These are phyloP conservation scores for Nasonia vitripennis DNA, from an alignment of 1,140 invertebrate genomes.

Conservation along the genomic window DNA sequence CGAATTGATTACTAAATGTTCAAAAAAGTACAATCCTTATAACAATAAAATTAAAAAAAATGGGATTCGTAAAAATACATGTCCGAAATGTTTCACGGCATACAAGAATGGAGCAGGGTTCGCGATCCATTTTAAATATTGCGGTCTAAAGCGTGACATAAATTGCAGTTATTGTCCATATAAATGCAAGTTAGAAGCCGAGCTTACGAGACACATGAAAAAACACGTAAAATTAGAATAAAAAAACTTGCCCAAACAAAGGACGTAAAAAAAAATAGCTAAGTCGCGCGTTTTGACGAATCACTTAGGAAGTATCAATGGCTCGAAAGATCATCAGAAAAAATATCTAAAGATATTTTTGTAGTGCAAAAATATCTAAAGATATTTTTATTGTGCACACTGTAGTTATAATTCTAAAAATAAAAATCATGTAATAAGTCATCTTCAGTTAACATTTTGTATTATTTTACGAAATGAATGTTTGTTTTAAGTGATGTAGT, in stretches of 20 bases:
- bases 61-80: background rate
- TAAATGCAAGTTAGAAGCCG: background rate
- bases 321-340: too few relatives aligned
- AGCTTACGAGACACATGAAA: background rate
- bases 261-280: background rate
- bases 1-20: too few relatives aligned
- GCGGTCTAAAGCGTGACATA: background rate
- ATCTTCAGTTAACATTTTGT: background rate
- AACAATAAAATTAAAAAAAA: background rate
- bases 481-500: background rate
- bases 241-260: background rate
- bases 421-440: background rate
- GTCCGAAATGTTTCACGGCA: background rate
- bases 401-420: background rate
- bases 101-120: background rate
- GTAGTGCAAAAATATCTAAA: background rate
- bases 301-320: too few relatives aligned
- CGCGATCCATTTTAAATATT: background rate
- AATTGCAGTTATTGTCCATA: slow-evolving; percentile 9
- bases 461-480: background rate
- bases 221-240: background rate
- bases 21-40: background rate
- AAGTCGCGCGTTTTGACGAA: background rate
- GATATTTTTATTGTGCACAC: background rate
- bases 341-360: background rate